phyloP scores from a whole-genome alignment of 1,140 invertebrate species.

The Caenorhabditis tropicalis region DNA sequence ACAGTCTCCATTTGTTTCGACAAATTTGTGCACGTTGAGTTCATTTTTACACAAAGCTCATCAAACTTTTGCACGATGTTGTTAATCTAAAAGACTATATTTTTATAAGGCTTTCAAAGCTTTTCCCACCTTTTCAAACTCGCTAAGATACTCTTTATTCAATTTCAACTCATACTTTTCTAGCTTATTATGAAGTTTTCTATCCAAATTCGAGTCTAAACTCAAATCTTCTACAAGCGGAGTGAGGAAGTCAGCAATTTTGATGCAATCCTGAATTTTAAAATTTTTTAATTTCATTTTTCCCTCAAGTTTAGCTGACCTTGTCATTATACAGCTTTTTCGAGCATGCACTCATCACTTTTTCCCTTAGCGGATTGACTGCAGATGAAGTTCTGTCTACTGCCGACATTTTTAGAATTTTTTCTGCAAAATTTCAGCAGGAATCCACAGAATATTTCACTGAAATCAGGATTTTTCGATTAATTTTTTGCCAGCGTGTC shows the following conservation, averaged over 20 bases:
- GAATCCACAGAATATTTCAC: not conserved
- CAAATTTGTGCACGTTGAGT: conserved; percentile 8
- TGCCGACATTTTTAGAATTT: not conserved
- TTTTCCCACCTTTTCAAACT: conserved; percentile 21
- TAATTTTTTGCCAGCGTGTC: not conserved
- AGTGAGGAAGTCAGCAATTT: conserved; percentile 20
- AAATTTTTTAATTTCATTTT: not conserved
- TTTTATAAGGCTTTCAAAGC: not conserved
- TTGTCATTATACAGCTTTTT: conserved; percentile 30
- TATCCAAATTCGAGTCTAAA: not conserved
- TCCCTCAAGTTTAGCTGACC: not conserved
- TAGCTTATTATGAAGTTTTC: conserved; percentile 15
- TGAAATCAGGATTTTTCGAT: not conserved
- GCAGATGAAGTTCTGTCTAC: not conserved
- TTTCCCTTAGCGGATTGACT: conserved; percentile 8
- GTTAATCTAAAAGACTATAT: not conserved
- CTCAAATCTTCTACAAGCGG: conserved; percentile 18
- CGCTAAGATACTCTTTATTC: conserved; percentile 31
- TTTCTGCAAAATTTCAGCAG: not conserved
- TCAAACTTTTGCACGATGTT: conserved; percentile 32
- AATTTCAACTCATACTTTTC: not conserved
- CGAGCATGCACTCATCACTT: conserved; percentile 13
- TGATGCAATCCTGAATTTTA: not conserved
- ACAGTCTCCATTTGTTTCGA: conserved; percentile 37
- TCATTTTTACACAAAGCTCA: conserved; percentile 28